These are phyloP conservation scores for Geotrypetes seraphini DNA, from an alignment of 2,797 vertebrate species.

Conservation along the genomic window DNA sequence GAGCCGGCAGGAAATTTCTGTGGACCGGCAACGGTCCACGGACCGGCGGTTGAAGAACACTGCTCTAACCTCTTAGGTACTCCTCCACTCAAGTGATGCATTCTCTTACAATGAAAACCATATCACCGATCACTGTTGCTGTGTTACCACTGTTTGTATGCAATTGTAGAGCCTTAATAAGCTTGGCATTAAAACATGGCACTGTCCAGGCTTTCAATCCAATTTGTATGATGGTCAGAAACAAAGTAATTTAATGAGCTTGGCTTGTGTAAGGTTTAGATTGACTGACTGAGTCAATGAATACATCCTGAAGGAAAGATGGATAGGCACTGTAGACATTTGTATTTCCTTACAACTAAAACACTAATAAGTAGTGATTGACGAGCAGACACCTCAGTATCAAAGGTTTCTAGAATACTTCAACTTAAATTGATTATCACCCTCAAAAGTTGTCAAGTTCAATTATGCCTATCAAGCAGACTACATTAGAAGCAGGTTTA, in stretches of 20 bases:
- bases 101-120: rapidly evolving
- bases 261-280: constrained; percentile 15
- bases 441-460: constrained; percentile 10
- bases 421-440: constrained; percentile 17
- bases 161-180: constrained; percentile 2
- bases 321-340: constrained; percentile 9
- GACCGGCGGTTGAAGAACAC: no score
- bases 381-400: constrained; percentile 11
- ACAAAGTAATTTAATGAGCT: constrained; percentile 21
- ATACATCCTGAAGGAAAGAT: constrained; percentile 23
- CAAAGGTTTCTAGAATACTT: constrained; percentile 14
- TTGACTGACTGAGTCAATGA: constrained; percentile 25
- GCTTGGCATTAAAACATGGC: constrained; percentile 1
- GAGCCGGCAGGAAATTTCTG: no score
- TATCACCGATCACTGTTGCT: not conserved
- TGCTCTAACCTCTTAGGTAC: no score
- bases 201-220: constrained; percentile 12
- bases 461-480: constrained; percentile 16
- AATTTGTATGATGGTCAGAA: not conserved
- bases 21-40: no score
- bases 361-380: constrained; percentile 13
- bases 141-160: not conserved
- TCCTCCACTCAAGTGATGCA: no score
- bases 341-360: constrained; percentile 15
- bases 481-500: no score